Evolutionary conservation across 2,888 invertebrate species (phyloP).

Genomic region (Plebejus anna): DNA sequence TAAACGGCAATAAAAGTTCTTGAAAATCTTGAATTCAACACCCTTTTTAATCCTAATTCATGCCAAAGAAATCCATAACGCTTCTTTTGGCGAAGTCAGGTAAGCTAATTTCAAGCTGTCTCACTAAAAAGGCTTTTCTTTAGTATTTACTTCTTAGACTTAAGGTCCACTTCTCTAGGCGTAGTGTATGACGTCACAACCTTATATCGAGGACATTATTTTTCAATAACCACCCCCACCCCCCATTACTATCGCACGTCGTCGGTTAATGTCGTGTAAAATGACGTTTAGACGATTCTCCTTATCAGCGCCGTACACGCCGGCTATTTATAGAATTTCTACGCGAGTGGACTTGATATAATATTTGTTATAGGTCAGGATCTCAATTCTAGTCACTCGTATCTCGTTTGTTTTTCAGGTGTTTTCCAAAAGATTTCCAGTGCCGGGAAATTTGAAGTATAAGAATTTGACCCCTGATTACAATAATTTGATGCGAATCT

Average conservation of each 20-base stretch:
- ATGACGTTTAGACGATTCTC: not conserved
- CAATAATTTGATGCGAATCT: too few relatives aligned
- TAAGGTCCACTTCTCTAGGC: not conserved
- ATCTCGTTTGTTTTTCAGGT: too few relatives aligned
- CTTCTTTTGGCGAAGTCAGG: too few relatives aligned
- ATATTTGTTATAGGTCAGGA: not conserved
- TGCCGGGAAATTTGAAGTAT: too few relatives aligned
- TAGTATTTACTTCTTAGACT: too few relatives aligned
- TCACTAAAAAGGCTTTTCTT: too few relatives aligned
- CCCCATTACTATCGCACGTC: not conserved
- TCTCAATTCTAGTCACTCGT: not conserved
- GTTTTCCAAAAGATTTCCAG: not conserved
- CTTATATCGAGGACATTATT: not conserved
- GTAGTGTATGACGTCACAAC: not conserved
- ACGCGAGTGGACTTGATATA: not conserved
- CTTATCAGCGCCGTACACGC: not conserved
- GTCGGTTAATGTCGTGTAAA: not conserved
- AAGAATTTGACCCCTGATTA: too few relatives aligned
- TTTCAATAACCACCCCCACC: constrained; percentile 7
- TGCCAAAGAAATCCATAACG: too few relatives aligned
- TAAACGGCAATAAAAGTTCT: too few relatives aligned
- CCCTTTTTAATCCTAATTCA: too few relatives aligned
- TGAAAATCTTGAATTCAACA: too few relatives aligned
- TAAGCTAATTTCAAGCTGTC: too few relatives aligned
- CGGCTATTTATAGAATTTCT: not conserved